Evolutionary conservation across 1,140 invertebrate genomes (phyloP), one percentile per base, ranked within the genome.

Genomic region (Macrobrachium nipponense): DNA sequence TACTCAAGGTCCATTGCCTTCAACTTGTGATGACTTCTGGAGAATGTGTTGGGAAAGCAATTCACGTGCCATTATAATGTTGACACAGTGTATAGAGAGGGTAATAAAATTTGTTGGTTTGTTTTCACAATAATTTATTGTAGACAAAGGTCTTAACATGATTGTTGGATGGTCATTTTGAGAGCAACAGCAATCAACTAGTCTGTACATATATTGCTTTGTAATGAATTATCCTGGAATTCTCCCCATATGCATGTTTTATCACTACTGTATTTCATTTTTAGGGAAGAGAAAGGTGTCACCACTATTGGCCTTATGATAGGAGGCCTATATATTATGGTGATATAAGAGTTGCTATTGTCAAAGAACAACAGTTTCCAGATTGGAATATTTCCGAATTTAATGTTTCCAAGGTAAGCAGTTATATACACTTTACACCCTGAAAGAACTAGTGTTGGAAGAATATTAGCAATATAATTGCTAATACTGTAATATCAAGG

Each of bases 41-140:
- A 93, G 97, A 88, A 99, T 99, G 98, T 96, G 97, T 89, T 99
- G 98, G 97, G 98, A 99, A 91, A 97, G 96, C 82, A 97, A 98
- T 90, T 96, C 96, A 36, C 93, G 97, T 85, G 97, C 97, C n/a
- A 97, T 99, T 89, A 97, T 99, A 2, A 99, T 99, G 98, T 92
- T 99, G n/a, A 99, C 98, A 0, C 93, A 96, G 80, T 98, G 97
- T 91, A 95, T 98, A 62, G 96, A 98, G 92, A 97, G 99, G 82
- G 82, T 84, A 51, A 66, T 36, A 2, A 61, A 18, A 10, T 36
- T 36, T 36, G 27, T 36, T 36, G 27, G 1, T 36, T 36, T 36
- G 27, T 2, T 36, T 36, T 36, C 27, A 36, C 27, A 36, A 36
- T 36, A 36, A 36, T 36, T 36, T 51, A 51, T 51, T 12, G 7